Evolutionary conservation across 2,888 invertebrate species (phyloP), one percentile per base, ranked within the genome.

Genomic region (Abrostola tripartita): DNA sequence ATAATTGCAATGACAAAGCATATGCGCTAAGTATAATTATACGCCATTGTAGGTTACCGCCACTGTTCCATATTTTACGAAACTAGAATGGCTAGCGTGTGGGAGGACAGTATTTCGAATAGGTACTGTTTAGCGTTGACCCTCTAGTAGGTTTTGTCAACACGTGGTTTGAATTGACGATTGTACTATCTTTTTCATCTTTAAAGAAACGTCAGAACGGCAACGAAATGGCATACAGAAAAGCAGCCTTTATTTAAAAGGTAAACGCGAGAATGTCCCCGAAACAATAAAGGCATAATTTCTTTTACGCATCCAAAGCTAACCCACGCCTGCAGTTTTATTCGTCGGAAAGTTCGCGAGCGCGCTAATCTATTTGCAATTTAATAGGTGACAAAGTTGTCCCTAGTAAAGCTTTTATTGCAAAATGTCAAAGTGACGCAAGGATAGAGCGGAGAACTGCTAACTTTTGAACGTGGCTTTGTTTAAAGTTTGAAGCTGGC

Each of bases 1-100:
- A 35, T 14, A 58, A 61, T 60, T 61, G 6, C 44, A 52, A 56
- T 76, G 78, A 74, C 77, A 67, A 70, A 49, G 59, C 65, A 50
- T 35, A 44, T 41, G 55, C 42, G 35, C 14, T 14, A 24, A 0
- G 36, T 55, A 8, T 14, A 24, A 0, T 37, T 55, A 8, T 47
- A 40, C 37, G 38, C 24, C 24, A 24, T 24, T 24, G 24, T 24
- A 24, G 24, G 24, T 24, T 41, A 35, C 35, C 35, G 36, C 42
- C 36, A 53, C 66, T n/a, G 37, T 52, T 47, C 37, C 50, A 53
- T 24, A 49, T 67, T 69, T 49, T 37, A 52, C 56, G 37, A 37
- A 68, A 60, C 51, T 24, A 37, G 40, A 40, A 51, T 37, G 11
- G 24, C 24, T 24, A 24, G 7, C n/a, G 24, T 50, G n/a, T 38